These are phyloP conservation scores for Argynnis bischoffii DNA, from an alignment of 2,888 invertebrate species.

Conservation along the genomic window DNA sequence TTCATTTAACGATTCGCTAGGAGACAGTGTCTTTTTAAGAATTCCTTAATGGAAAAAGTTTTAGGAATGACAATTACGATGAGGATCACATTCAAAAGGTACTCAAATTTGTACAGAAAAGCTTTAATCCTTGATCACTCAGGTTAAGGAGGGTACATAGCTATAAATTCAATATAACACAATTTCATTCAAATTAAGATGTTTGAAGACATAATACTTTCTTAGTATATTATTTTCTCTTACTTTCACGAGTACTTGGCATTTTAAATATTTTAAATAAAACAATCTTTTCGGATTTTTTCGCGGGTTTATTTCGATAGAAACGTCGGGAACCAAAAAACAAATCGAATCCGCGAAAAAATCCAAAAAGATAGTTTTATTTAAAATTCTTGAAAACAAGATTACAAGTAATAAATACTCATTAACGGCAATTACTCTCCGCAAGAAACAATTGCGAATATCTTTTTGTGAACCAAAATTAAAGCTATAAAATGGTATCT, in stretches of 20 bases:
- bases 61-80: constrained; percentile 2
- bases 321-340: background rate
- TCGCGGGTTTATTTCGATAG: too few species aligned
- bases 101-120: constrained; percentile 8
- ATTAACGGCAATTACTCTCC: constrained; percentile 14
- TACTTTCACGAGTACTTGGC: too few species aligned
- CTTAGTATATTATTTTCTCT: too few species aligned
- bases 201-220: too few species aligned
- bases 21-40: constrained; percentile 15
- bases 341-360: background rate
- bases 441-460: background rate
- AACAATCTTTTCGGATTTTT: too few species aligned
- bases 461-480: background rate
- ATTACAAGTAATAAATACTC: constrained; percentile 15
- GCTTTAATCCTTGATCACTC: background rate
- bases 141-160: background rate
- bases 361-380: background rate
- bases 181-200: constrained; percentile 14
- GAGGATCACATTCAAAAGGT: background rate
- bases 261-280: too few species aligned
- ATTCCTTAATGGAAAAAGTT: constrained; percentile 16
- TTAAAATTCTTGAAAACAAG: constrained; percentile 2
- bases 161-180: background rate
- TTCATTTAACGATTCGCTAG: constrained; percentile 13
- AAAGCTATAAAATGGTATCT: background rate